Evolutionary conservation across 2,113 vertebrate species (phyloP).

Genomic region (Cyphomyrus discorhynchus): DNA sequence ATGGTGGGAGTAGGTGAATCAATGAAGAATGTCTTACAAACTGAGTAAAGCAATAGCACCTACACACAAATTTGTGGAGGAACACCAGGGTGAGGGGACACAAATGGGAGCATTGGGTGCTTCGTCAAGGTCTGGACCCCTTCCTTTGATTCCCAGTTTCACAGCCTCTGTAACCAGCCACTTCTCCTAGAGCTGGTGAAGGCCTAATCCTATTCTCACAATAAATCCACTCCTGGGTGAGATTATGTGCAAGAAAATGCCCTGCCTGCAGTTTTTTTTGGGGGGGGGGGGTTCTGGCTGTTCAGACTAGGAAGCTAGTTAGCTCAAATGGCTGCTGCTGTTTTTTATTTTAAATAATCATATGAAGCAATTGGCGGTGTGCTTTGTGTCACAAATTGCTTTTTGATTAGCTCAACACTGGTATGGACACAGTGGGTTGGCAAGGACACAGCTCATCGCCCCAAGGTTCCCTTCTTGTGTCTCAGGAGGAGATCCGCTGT

Average conservation of each 20-base stretch:
- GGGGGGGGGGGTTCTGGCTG: background rate
- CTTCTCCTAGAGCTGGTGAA: background rate
- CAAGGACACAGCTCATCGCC: background rate
- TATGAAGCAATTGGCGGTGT: background rate
- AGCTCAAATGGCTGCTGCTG: background rate
- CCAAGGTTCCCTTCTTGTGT: background rate
- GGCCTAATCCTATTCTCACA: background rate
- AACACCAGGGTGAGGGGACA: background rate
- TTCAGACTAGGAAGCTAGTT: background rate
- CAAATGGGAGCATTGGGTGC: background rate
- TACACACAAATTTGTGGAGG: too few relatives aligned
- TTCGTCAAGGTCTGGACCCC: background rate
- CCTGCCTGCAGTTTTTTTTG: background rate
- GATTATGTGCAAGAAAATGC: background rate
- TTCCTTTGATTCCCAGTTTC: background rate
- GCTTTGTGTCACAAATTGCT: background rate
- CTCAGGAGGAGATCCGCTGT: background rate
- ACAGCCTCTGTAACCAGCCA: background rate
- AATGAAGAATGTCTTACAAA: background rate
- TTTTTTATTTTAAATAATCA: background rate
- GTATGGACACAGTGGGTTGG: background rate
- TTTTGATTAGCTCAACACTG: background rate
- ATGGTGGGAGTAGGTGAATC: background rate
- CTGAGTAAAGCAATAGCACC: background rate
- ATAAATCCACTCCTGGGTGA: background rate